Conservation (phyloP, 2,888 invertebrate species). For the Platycheirus albimanus region DNA sequence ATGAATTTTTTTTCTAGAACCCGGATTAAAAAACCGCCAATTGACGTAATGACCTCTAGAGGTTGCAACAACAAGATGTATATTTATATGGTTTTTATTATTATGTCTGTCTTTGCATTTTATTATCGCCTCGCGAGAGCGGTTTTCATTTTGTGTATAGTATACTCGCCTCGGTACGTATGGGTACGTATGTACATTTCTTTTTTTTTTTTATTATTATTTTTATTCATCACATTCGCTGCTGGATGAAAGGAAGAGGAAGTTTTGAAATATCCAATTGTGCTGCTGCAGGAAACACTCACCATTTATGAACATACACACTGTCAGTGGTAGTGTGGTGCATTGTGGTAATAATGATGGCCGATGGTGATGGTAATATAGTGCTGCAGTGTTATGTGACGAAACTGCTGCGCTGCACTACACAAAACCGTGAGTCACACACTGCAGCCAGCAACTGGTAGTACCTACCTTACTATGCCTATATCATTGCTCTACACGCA, state of each 20-base stretch:
- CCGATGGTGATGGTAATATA: conserved; percentile 11
- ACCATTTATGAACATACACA: conserved; percentile 15
- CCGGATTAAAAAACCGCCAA: conserved; percentile 68
- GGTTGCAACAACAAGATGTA: conserved; percentile 65
- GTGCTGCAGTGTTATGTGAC: conserved; percentile 66
- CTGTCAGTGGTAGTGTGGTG: conserved; percentile 4
- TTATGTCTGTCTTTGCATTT: conserved; percentile 55
- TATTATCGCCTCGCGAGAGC: conserved; percentile 46
- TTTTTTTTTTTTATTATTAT: not conserved
- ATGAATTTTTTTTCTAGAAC: conserved; percentile 45
- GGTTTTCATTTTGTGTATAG: conserved; percentile 7
- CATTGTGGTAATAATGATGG: conserved; percentile 11
- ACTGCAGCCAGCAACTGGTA: conserved; percentile 52
- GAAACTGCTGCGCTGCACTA: conserved; percentile 30
- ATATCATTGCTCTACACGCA: conserved; percentile 56
- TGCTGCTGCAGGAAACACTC: conserved; percentile 54
- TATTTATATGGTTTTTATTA: conserved; percentile 21
- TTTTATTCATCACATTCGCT: not conserved
- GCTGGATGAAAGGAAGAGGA: conserved; percentile 63
- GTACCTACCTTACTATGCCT: conserved; percentile 41
- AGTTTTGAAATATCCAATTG: conserved; percentile 64
- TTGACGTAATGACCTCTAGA: conserved; percentile 74
- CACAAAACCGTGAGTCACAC: conserved; percentile 47
- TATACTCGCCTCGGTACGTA: no score
- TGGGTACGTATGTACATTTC: not conserved